phyloP scores from a whole-genome alignment of 2,797 vertebrate species.

The Euphonia xanthogaster region DNA sequence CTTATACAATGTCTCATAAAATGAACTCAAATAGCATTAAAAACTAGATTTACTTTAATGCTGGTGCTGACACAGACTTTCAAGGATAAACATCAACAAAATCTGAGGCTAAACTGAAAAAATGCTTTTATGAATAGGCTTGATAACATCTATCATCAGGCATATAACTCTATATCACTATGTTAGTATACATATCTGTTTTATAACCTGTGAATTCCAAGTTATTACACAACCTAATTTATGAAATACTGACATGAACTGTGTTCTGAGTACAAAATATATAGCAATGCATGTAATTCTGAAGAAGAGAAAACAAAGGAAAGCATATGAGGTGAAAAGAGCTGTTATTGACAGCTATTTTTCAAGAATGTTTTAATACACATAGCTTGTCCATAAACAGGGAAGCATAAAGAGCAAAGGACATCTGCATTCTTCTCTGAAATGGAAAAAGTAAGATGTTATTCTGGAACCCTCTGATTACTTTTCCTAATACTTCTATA shows the following conservation, averaged over 20 bases:
- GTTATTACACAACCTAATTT: not conserved
- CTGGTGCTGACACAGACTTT: not conserved
- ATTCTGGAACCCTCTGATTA: not conserved
- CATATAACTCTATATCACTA: not conserved
- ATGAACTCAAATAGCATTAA: not conserved
- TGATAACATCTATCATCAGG: not conserved
- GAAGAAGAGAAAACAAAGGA: not conserved
- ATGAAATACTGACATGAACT: not conserved
- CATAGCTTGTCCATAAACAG: not conserved
- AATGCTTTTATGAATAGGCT: not conserved
- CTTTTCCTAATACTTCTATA: not conserved
- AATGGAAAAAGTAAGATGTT: not conserved
- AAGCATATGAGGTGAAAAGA: not conserved
- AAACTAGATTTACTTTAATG: not conserved
- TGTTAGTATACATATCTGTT: not conserved
- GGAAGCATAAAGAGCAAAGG: not conserved
- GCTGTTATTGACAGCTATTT: not conserved
- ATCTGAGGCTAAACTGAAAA: not conserved
- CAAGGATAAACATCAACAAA: not conserved
- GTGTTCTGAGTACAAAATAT: not conserved
- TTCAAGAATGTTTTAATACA: not conserved
- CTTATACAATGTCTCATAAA: not conserved
- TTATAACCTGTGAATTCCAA: not conserved
- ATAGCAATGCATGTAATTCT: not conserved
- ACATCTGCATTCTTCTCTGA: not conserved